Base-by-base conservation (phyloP, 35 echinoderm and acorn worm genomes). In the Amphiura filiformis region DNA sequence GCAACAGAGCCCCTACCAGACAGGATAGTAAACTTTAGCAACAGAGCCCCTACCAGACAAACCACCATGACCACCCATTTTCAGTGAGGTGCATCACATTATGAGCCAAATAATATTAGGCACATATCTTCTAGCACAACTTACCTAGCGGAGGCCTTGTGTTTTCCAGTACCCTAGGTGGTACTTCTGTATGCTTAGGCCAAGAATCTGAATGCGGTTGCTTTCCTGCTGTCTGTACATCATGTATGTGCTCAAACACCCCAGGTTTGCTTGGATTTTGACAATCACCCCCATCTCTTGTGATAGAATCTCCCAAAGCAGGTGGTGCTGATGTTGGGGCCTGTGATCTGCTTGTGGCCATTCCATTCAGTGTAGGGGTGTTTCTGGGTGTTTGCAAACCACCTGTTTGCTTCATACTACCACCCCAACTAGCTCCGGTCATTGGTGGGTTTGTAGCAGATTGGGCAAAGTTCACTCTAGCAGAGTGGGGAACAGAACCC, bases 181-280 rank as follows among this genome's bases (percentile, higher is more conserved):
- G 85, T 41, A 86, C 90, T 77, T 81, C 84, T 35, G 82, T 77
- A 15, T 93, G 78, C 49, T 84, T 81, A 37, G 95, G 95, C 95
- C 95, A 97, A 85, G 88, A 94, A 22, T 88, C 87, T 33, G 87
- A 89, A 70, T 97, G 81, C 17, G 92, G 80, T 37, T 97, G 87
- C 28, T 75, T 91, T 42, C 91, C 90, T 23, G 85, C 86, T 75
- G 82, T 87, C 28, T 18, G 17, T 30, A 70, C 61, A 44, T 97
- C 95, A 37, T 84, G 88, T 40, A 97, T 97, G 70, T 97, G 95
- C 47, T 97, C 95, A 85, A 97, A 97, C 15, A 86, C 92, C 1
- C 95, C 95, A 11, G 92, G 92, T 32, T 56, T 86, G 31, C 86
- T 92, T 13, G 84, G 34, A 41, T 86, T 64, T 65, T 76, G 38